Evolutionary conservation across 2,888 invertebrate species (phyloP).

Genomic region (Drosophila pseudotalamancana): DNA sequence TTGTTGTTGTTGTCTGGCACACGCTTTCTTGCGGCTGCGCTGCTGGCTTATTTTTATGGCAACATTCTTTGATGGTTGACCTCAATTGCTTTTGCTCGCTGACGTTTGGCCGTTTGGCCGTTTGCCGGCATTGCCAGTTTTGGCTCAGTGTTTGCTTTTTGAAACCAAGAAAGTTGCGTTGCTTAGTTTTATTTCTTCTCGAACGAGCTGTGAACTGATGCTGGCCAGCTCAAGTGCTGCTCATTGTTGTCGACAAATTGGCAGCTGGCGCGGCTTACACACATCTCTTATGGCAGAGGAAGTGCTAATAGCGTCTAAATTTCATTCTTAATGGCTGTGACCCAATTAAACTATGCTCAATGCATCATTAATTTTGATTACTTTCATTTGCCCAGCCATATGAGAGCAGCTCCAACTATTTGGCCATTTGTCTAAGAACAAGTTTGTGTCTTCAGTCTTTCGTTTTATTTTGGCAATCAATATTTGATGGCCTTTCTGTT

Average conservation of each 20-base stretch:
- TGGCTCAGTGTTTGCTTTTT: slow-evolving; percentile 35
- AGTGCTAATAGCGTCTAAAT: slow-evolving; percentile 77
- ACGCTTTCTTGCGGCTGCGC: slow-evolving; percentile 68
- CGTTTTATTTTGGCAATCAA: slow-evolving; percentile 65
- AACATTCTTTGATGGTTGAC: slow-evolving; percentile 80
- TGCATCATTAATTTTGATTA: slow-evolving; percentile 73
- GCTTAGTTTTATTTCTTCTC: slow-evolving; percentile 56
- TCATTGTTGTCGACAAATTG: slow-evolving; percentile 69
- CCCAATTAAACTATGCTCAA: slow-evolving; percentile 65
- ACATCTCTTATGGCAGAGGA: slow-evolving; percentile 53
- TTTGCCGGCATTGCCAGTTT: slow-evolving; percentile 53
- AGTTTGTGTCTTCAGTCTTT: slow-evolving; percentile 64
- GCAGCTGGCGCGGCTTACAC: slow-evolving; percentile 57
- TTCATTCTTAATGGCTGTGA: slow-evolving; percentile 74
- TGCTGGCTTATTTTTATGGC: slow-evolving; percentile 79
- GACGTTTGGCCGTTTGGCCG: slow-evolving; percentile 73
- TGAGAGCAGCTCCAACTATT: slow-evolving; percentile 13
- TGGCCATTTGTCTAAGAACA: slow-evolving; percentile 26
- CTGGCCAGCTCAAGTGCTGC: slow-evolving; percentile 37
- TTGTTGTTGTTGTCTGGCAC: slow-evolving; percentile 50
- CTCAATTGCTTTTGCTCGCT: slow-evolving; percentile 80
- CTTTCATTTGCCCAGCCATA: slow-evolving; percentile 69
- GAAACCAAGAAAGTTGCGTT: slow-evolving; percentile 68
- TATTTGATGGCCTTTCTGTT: slow-evolving; percentile 36
- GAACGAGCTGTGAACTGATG: slow-evolving; percentile 10